phyloP scores from a whole-genome alignment of 2,113 vertebrate genomes.

The Poecile atricapillus region DNA sequence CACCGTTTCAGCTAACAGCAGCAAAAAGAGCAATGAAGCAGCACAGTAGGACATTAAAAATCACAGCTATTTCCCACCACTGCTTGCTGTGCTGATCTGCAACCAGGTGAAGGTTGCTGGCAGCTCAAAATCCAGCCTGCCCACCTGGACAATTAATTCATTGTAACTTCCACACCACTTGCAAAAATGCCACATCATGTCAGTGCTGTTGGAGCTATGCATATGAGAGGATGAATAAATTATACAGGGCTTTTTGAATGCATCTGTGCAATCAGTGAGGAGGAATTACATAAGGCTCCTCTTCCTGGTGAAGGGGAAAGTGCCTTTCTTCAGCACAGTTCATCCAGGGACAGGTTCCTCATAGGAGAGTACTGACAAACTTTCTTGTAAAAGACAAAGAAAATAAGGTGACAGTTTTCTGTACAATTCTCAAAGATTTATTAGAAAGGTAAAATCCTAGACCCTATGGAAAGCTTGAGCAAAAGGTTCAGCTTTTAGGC shows the following conservation, averaged over 20 bases:
- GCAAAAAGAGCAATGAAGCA: neutral
- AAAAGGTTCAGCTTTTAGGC: neutral
- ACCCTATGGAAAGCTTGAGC: neutral
- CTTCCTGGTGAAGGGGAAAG: neutral
- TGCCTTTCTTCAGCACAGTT: neutral
- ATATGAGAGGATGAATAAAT: slow-evolving; percentile 11
- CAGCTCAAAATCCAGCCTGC: neutral
- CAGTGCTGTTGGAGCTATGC: neutral
- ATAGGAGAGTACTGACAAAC: neutral
- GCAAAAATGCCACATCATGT: neutral
- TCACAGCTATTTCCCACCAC: neutral
- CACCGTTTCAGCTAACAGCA: neutral
- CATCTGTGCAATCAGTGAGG: slow-evolving; percentile 19
- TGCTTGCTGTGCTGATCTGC: neutral
- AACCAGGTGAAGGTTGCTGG: neutral
- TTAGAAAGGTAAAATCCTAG: neutral
- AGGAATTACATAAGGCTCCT: slow-evolving; percentile 23
- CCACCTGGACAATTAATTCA: neutral
- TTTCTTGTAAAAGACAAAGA: neutral
- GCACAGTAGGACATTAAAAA: neutral
- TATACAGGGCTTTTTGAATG: slow-evolving; percentile 27
- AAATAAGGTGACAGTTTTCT: neutral
- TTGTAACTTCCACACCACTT: neutral
- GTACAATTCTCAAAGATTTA: neutral
- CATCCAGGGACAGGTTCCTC: neutral